These are phyloP conservation scores for Sporophila hypoxantha DNA, from an alignment of 2,113 vertebrate genomes.

Conservation along the genomic window DNA sequence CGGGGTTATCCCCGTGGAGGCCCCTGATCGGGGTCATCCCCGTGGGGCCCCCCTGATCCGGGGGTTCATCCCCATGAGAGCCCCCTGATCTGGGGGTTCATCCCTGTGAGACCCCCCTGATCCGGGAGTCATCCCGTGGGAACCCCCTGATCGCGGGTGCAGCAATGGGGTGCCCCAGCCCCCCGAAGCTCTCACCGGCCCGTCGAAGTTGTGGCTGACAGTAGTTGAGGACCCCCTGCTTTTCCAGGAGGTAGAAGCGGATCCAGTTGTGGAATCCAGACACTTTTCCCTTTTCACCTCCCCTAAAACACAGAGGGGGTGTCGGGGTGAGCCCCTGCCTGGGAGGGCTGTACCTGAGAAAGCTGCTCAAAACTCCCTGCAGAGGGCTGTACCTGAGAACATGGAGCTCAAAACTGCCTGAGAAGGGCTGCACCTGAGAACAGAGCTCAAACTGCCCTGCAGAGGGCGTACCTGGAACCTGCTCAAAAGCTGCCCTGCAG, in stretches of 20 bases:
- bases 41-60: background rate
- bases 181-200: constrained; percentile 72
- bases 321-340: background rate
- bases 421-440: too few relatives aligned
- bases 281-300: constrained; percentile 89
- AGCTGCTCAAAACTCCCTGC: too few relatives aligned
- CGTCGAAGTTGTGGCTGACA: constrained; percentile 88
- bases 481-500: too few relatives aligned
- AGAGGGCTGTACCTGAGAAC: too few relatives aligned
- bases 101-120: background rate
- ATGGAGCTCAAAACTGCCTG: too few relatives aligned
- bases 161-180: accelerated
- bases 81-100: accelerated
- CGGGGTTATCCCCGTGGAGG: too few relatives aligned
- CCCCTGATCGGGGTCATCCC: too few relatives aligned
- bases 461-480: too few relatives aligned
- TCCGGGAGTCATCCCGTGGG: background rate
- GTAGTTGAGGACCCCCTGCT: constrained; percentile 80
- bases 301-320: constrained; percentile 53
- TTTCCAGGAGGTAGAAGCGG: constrained; percentile 88
- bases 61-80: background rate
- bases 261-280: constrained; percentile 97
- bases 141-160: too few relatives aligned
- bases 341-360: too few relatives aligned
- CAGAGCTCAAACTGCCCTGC: too few relatives aligned